A percentile compares a stretch with the other conserved stretches of the same genome.
Conservation (phyloP, 64 coral and sea anemone genomes). For the Pocillopora damicornis region DNA sequence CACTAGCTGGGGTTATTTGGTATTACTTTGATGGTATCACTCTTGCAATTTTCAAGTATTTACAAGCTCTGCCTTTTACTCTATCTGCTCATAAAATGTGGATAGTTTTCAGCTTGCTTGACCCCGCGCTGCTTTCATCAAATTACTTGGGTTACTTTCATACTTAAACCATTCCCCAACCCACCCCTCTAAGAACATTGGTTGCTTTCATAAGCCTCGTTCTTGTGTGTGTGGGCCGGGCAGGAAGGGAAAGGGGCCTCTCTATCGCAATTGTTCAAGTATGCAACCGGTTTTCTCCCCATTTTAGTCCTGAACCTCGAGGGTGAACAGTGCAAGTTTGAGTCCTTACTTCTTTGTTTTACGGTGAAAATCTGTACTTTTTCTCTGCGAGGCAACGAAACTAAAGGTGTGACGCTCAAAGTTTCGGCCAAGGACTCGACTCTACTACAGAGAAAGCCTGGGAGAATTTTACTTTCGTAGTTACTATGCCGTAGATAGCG, state of each 20-base stretch:
- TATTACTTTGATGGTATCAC: no score
- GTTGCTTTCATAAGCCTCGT: not conserved
- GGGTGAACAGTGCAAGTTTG: not conserved
- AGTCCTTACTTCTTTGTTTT: not conserved
- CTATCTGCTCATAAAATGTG: no score
- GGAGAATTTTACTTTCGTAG: not conserved
- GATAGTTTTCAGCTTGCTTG: no score
- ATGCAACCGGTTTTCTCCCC: not conserved
- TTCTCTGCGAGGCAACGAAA: not conserved
- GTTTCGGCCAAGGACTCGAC: not conserved
- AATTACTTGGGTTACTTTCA: no score
- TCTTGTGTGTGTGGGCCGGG: slow-evolving; percentile 17
- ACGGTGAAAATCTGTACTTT: not conserved
- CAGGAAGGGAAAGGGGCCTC: slow-evolving; percentile 13
- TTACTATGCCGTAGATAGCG: not conserved
- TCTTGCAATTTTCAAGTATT: no score
- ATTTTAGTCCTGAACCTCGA: slow-evolving; percentile 5
- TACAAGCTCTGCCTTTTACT: no score
- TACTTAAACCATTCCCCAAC: not conserved
- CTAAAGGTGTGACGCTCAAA: not conserved
- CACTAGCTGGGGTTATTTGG: no score
- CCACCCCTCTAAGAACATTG: not conserved
- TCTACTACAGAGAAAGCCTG: not conserved
- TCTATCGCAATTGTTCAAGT: not conserved
- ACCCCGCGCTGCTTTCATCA: no score